Evolutionary conservation across 2,888 invertebrate species (phyloP).

Genomic region (Dolichopus griseipennis): DNA sequence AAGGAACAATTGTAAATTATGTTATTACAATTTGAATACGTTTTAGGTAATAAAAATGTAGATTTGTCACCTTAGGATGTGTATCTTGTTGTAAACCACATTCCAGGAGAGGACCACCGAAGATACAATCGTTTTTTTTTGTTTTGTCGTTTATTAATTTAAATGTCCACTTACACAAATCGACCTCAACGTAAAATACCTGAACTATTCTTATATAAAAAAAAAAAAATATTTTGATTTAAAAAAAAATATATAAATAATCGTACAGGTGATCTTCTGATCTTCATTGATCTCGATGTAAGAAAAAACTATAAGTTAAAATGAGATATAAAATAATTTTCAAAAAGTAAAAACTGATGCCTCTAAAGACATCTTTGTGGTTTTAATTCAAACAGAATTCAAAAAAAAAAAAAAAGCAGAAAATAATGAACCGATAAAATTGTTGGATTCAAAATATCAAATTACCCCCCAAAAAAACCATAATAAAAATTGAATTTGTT

Average conservation of each 20-base stretch:
- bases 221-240: too few relatives aligned
- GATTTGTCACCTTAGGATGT: not conserved
- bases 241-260: not conserved
- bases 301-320: not conserved
- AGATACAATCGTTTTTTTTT: not conserved
- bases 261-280: slow-evolving; percentile 1
- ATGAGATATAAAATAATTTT: too few relatives aligned
- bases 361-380: not conserved
- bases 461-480: not conserved
- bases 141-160: not conserved
- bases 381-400: not conserved
- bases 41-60: not conserved
- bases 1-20: too few relatives aligned
- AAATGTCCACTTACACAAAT: not conserved
- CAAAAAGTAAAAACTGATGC: not conserved
- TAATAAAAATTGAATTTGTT: not conserved
- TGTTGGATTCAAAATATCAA: not conserved
- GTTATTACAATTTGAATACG: not conserved
- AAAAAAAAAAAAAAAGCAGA: too few relatives aligned
- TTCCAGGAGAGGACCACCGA: not conserved
- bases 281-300: not conserved
- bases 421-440: not conserved
- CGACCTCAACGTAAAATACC: too few relatives aligned
- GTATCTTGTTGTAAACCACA: not conserved
- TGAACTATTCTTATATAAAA: too few relatives aligned